A percentile compares a stretch with the other conserved stretches of the same genome.
Evolutionary conservation across 2,113 vertebrate genomes (phyloP).

Genomic region (Rhipidura dahli): DNA sequence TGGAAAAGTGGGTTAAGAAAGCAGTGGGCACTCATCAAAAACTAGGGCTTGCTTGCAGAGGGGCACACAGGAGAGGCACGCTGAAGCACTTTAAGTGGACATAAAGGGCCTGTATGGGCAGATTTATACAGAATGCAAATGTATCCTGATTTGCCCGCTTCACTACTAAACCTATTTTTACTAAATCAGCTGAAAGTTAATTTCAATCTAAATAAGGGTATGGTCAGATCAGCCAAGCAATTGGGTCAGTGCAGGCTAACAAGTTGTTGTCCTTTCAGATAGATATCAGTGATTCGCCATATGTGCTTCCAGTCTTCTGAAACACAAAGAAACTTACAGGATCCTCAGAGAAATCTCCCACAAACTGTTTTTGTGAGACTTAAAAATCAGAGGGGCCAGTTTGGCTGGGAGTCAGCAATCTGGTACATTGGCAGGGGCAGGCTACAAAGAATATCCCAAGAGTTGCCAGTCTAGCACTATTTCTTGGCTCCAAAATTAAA

Average conservation of each 20-base stretch:
- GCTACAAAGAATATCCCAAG: conserved; percentile 29
- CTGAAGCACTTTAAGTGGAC: neutral
- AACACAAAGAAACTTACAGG: neutral
- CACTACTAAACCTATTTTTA: conserved; percentile 4
- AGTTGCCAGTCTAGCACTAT: conserved; percentile 8
- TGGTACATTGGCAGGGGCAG: neutral
- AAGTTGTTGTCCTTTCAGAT: neutral
- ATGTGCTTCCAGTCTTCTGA: neutral
- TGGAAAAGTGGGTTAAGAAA: conserved; percentile 45
- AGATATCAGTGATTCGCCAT: neutral
- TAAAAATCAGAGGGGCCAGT: conserved; percentile 44
- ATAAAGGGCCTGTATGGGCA: neutral
- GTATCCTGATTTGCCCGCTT: neutral
- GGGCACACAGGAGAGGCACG: neutral
- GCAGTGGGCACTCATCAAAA: neutral
- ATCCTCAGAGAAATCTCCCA: conserved; percentile 10
- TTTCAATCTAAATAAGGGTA: conserved; percentile 10
- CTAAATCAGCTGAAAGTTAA: conserved; percentile 21
- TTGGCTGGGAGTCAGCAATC: conserved; percentile 34
- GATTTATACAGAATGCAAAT: neutral
- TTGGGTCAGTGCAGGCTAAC: neutral
- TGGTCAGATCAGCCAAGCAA: conserved; percentile 31
- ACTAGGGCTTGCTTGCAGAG: neutral
- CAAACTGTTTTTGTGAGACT: conserved; percentile 23
- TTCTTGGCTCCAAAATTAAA: conserved; percentile 8